Percentiles rank a stretch among this genome's conserved stretches.
Evolutionary conservation across 2,888 invertebrate genomes (phyloP).

Genomic region (Heliconius cydno): DNA sequence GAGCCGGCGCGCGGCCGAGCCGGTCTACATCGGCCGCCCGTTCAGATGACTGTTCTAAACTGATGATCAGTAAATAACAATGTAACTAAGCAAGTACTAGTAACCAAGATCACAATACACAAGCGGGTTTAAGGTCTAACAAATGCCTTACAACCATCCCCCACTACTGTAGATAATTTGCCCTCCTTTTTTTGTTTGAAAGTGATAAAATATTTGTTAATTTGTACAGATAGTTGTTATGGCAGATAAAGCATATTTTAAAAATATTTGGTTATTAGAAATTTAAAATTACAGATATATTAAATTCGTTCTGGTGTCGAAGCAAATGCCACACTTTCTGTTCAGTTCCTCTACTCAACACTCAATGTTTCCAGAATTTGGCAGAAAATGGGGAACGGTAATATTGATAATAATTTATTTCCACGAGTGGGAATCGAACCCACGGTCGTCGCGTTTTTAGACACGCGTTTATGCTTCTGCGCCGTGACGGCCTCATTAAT

Average conservation of each 20-base stretch:
- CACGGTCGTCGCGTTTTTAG: too few relatives aligned
- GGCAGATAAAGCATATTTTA: neutral
- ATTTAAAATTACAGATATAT: neutral
- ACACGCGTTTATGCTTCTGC: too few relatives aligned
- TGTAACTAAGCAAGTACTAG: too few relatives aligned
- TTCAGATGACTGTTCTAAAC: constrained; percentile 41
- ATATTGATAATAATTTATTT: too few relatives aligned
- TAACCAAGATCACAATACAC: neutral
- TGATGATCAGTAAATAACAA: constrained; percentile 8
- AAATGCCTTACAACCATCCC: constrained; percentile 25
- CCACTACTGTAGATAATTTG: constrained; percentile 42
- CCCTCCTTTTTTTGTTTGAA: constrained; percentile 31
- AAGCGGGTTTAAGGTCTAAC: constrained; percentile 31
- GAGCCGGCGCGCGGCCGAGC: constrained; percentile 40
- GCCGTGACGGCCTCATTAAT: too few relatives aligned
- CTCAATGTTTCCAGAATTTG: neutral
- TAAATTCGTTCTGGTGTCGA: neutral
- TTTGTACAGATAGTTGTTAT: neutral
- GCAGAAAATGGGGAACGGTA: neutral
- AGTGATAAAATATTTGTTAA: neutral
- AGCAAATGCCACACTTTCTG: neutral
- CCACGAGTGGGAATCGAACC: too few relatives aligned
- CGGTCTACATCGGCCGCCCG: constrained; percentile 38
- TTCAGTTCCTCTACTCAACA: neutral
- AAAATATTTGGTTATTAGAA: neutral